These are phyloP conservation scores for Drosophila suboccidentalis DNA, from an alignment of 2,888 invertebrate species.

Conservation along the genomic window DNA sequence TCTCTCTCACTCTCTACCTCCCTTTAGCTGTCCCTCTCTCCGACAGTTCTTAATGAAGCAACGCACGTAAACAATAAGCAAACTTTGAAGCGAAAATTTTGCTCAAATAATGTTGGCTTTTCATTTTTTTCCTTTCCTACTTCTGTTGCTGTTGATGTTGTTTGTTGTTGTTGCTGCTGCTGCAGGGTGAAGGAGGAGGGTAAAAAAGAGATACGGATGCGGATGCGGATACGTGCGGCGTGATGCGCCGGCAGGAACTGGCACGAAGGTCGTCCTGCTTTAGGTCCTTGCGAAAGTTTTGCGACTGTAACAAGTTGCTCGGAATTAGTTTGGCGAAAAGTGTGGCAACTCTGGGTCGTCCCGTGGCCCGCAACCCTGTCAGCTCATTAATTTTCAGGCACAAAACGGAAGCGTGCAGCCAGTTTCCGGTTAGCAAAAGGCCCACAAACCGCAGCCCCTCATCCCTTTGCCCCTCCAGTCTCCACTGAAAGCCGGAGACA, in stretches of 20 bases:
- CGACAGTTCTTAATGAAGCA: conserved; percentile 75
- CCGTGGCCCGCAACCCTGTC: conserved; percentile 40
- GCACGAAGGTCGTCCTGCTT: conserved; percentile 73
- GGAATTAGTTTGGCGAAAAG: conserved; percentile 78
- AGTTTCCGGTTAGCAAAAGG: conserved; percentile 76
- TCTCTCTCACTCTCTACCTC: not conserved
- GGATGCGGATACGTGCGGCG: conserved; percentile 76
- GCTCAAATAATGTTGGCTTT: conserved; percentile 76
- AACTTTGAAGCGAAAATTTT: conserved; percentile 79
- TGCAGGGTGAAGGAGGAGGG: conserved; percentile 2
- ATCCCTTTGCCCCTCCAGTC: not conserved
- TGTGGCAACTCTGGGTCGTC: conserved; percentile 70
- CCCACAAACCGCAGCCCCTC: conserved; percentile 24
- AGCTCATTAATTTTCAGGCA: conserved; percentile 81
- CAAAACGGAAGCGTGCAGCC: conserved; percentile 82
- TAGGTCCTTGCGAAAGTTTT: conserved; percentile 62
- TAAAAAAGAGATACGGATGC: conserved; percentile 18
- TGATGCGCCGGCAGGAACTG: conserved; percentile 72
- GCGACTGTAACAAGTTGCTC: conserved; percentile 75
- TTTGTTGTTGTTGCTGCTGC: conserved; percentile 31
- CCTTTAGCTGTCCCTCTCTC: conserved; percentile 1
- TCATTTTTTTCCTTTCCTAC: conserved; percentile 36
- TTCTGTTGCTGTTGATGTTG: conserved; percentile 26
- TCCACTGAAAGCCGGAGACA: conserved; percentile 54
- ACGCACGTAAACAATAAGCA: conserved; percentile 79